These are phyloP conservation scores for Pseudomugil tenellus DNA, from an alignment of 2,797 vertebrate genomes.

Conservation along the genomic window DNA sequence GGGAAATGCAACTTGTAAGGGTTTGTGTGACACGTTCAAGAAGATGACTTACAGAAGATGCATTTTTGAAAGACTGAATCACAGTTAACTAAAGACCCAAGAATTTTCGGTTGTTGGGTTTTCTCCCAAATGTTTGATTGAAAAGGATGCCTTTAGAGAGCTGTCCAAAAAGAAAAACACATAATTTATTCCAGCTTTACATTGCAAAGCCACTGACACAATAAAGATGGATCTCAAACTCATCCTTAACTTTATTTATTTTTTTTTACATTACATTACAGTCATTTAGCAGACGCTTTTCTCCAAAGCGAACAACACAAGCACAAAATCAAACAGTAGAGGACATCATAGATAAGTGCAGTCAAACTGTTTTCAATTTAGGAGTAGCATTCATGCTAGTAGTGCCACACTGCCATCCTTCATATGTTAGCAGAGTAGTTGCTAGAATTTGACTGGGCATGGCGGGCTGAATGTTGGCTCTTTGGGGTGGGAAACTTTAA, in stretches of 20 bases:
- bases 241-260: no score
- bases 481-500: slow-evolving; percentile 22
- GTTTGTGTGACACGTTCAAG: background rate
- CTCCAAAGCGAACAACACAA: no score
- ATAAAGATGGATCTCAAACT: background rate
- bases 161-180: background rate
- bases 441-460: slow-evolving; percentile 61
- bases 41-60: slow-evolving; percentile 5
- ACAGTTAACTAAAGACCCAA: slow-evolving; percentile 16
- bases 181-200: slow-evolving; percentile 1
- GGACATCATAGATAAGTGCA: no score
- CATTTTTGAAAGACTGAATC: background rate
- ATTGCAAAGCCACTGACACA: background rate
- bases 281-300: no score
- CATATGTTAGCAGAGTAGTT: slow-evolving; percentile 1
- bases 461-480: slow-evolving; percentile 45
- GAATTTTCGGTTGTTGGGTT: slow-evolving; percentile 7
- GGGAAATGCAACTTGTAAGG: background rate
- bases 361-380: slow-evolving; percentile 4
- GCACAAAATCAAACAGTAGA: no score
- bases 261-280: no score
- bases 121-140: slow-evolving; percentile 7
- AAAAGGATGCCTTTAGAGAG: slow-evolving; percentile 33
- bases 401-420: slow-evolving; percentile 16
- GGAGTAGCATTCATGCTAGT: background rate